Base-by-base conservation (phyloP, 2,113 vertebrate species). In the Psettodes erumei region DNA sequence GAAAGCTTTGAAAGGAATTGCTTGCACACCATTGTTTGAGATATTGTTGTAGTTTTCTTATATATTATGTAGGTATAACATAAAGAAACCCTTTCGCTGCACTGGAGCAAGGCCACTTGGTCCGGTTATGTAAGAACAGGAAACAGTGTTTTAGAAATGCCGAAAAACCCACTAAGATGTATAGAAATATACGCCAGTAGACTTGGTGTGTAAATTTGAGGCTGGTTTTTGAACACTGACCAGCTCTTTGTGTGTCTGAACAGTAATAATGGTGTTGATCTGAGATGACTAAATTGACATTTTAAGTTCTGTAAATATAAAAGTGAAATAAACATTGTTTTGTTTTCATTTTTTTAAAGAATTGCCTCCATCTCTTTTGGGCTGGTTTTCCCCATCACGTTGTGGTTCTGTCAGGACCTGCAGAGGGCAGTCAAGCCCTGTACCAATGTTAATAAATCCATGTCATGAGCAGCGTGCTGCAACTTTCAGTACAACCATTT, bases 301-400 rank as follows among this genome's bases (percentile, higher is more conserved):
- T 90, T 86, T 64, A 62, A 84, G 86, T 84, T 87, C 73, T 92
- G 82, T 93, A 88, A 64, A 90, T 90, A 90, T 89, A 88, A 70
- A 69, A 83, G 86, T 82, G 40, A 84, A 93, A 92, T 93, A 93
- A 92, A 93, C 64, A 43, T 83, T 75, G 64, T 81, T 87, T 82
- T 88, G 73, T 90, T 91, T 82, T 90, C 60, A 77, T 23, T 86
- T 89, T 90, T 86, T 80, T 73, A 79, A 77, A 64, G 28, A 48
- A 8, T 33, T 70, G 63, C n/a, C 56, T 65, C 47, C 13, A 50
- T 2, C 2, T 79, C 25, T 63, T 75, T 81, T 56, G 42, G 19
- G 30, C 32, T 25, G 21, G 30, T 68, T 48, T 35, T 21, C 38
- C n/a, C n/a, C 33, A 23, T 48, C 4, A 10, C 8, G 64, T 37